phyloP scores from a whole-genome alignment of 2,888 invertebrate genomes.

The Alloplasta piceator region DNA sequence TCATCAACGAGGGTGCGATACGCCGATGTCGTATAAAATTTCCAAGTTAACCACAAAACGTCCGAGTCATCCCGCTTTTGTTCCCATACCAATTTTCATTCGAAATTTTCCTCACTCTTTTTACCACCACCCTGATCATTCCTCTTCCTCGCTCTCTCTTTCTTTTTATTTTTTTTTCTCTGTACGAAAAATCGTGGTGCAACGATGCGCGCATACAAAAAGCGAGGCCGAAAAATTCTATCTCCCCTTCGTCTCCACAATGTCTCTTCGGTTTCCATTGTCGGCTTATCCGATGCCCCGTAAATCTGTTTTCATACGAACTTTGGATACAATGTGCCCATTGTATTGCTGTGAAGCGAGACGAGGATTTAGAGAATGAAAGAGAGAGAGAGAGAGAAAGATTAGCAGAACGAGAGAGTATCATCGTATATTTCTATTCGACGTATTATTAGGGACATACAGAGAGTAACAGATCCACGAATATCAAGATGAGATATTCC shows the following conservation, averaged over 20 bases:
- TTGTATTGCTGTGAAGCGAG: constrained; percentile 59
- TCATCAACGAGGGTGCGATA: constrained; percentile 14
- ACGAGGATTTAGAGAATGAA: constrained; percentile 5
- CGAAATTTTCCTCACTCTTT: constrained; percentile 27
- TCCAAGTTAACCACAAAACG: constrained; percentile 10
- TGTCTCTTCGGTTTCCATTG: constrained; percentile 59
- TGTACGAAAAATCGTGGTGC: constrained; percentile 1
- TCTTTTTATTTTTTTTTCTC: not conserved
- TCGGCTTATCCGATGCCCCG: constrained; percentile 69
- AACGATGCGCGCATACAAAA: not conserved
- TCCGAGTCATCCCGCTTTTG: not conserved
- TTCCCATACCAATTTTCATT: constrained; percentile 14
- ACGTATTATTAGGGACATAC: constrained; percentile 39
- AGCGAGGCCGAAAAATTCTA: constrained; percentile 49
- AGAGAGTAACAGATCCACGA: no score
- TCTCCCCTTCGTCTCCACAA: constrained; percentile 42
- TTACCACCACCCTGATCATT: not conserved
- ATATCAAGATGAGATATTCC: no score
- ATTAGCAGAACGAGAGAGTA: constrained; percentile 21
- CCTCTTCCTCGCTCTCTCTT: not conserved
- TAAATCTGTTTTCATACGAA: constrained; percentile 76
- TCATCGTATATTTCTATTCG: constrained; percentile 61
- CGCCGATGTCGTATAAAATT: constrained; percentile 33
- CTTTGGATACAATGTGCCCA: constrained; percentile 71
- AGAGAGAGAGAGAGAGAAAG: constrained; percentile 9